These are phyloP conservation scores for Caiman crocodilus DNA, from an alignment of 2,797 vertebrate species.

Conservation along the genomic window DNA sequence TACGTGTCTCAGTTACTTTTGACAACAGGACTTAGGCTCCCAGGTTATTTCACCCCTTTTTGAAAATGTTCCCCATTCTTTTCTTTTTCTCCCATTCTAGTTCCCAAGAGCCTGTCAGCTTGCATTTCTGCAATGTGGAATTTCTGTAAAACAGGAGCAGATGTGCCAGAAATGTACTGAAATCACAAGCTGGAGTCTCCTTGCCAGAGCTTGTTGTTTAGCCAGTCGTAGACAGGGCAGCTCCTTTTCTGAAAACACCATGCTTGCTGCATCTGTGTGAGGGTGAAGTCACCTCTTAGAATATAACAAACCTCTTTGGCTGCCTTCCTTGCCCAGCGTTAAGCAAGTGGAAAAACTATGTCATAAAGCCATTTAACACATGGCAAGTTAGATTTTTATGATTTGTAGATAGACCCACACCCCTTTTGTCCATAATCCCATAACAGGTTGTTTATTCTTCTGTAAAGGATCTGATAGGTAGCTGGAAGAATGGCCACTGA, in stretches of 20 bases:
- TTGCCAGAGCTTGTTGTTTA: accelerated
- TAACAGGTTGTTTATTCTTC: accelerated
- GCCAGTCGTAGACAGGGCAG: accelerated
- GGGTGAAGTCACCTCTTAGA: neutral
- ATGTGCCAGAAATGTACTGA: accelerated
- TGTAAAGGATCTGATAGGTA: neutral
- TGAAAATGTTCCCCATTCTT: neutral
- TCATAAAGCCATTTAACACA: neutral
- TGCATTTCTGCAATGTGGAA: neutral
- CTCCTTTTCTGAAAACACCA: accelerated
- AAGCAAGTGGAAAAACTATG: accelerated
- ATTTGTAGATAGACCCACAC: accelerated
- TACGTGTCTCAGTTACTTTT: neutral
- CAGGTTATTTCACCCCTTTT: neutral
- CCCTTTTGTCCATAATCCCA: accelerated
- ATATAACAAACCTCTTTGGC: accelerated
- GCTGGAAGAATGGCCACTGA: neutral
- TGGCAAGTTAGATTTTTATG: accelerated
- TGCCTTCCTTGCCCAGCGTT: accelerated
- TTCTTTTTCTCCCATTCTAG: neutral
- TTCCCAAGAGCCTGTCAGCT: neutral
- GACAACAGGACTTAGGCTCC: neutral
- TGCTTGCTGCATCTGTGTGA: accelerated
- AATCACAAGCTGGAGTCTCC: neutral
- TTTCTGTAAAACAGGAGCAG: accelerated